Percentiles rank a stretch among this genome's conserved stretches.
Conservation (phyloP, 2,888 invertebrate genomes). For the Tetanocera ferruginea region DNA sequence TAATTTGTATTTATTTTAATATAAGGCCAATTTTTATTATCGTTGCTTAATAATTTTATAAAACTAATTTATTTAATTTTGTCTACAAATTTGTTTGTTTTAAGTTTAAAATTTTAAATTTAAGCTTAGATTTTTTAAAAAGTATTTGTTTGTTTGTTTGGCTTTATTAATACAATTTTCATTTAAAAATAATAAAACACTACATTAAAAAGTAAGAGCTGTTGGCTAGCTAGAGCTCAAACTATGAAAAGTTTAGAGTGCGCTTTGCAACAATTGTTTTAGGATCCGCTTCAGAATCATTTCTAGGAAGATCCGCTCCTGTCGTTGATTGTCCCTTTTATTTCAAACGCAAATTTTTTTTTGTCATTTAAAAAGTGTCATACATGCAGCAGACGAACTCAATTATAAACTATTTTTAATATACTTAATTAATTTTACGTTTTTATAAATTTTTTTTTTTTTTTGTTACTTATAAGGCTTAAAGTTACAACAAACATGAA, state of each 20-base stretch:
- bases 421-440: neutral
- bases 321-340: slow-evolving; percentile 32
- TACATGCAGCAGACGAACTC: neutral
- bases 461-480: slow-evolving; percentile 8
- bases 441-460: neutral
- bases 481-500: slow-evolving; percentile 1
- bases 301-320: neutral
- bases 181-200: too few species aligned
- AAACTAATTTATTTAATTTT: neutral
- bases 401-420: neutral
- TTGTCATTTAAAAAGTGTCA: slow-evolving; percentile 7
- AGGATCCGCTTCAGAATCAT: too few species aligned
- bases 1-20: too few species aligned
- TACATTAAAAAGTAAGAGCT: too few species aligned
- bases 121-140: neutral
- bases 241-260: too few species aligned
- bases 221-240: too few species aligned
- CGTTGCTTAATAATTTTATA: neutral
- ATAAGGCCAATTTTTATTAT: too few species aligned
- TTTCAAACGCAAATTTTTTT: slow-evolving; percentile 38
- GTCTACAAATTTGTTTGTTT: neutral
- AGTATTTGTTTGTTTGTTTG: too few species aligned
- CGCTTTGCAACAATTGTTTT: too few species aligned
- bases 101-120: neutral
- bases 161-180: too few species aligned